These are phyloP conservation scores for Chaetophractus vellerosus DNA, from an alignment of 2,797 vertebrate genomes.

Conservation along the genomic window DNA sequence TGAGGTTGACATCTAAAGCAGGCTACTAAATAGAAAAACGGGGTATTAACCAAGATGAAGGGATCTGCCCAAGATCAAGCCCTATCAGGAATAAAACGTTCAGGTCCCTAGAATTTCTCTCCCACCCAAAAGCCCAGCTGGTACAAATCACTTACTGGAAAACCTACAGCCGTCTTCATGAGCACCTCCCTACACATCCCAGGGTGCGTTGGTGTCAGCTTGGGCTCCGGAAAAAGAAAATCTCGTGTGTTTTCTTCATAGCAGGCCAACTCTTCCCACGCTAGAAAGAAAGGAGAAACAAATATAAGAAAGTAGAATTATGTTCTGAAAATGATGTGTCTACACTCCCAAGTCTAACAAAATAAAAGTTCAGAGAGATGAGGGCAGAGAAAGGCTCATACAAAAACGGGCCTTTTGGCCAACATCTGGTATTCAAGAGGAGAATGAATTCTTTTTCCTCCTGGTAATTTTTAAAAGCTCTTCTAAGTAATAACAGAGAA, in stretches of 20 bases:
- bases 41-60: conserved; percentile 6
- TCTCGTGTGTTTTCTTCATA: conserved; percentile 91
- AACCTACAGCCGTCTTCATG: conserved; percentile 90
- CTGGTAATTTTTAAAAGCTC: conserved; percentile 22
- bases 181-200: conserved; percentile 91
- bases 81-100: conserved; percentile 19
- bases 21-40: background rate
- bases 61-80: background rate
- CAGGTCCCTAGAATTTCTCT: conserved; percentile 14
- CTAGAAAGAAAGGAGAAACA: conserved; percentile 83
- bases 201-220: conserved; percentile 89
- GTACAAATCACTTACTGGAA: conserved; percentile 89
- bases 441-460: conserved; percentile 17
- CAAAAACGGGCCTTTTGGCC: conserved; percentile 1
- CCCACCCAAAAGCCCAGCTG: background rate
- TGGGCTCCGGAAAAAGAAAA: conserved; percentile 93
- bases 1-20: background rate
- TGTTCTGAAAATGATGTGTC: background rate
- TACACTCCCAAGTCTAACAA: background rate
- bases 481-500: background rate
- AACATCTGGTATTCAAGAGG: conserved; percentile 16
- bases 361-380: background rate
- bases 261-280: conserved; percentile 88
- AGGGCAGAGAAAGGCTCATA: background rate
- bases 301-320: background rate